Base-by-base conservation (phyloP, 2,113 vertebrate genomes). In the Nothocercus julius region DNA sequence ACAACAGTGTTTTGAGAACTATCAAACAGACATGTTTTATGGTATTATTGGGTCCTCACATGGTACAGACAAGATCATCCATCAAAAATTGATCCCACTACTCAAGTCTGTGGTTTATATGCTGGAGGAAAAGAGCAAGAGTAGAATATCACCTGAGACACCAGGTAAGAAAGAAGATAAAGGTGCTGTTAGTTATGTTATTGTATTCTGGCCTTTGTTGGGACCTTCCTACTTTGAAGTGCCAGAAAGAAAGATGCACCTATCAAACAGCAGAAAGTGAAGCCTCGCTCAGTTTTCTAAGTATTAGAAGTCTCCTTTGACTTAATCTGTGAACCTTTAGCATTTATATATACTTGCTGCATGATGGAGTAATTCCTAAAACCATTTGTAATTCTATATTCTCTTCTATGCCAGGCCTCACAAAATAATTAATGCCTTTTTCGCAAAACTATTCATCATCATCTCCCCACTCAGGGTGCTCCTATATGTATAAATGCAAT, bases 1-100 rank as follows among this genome's bases (percentile, higher is more conserved):
- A 12, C 87, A 85, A 2, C 97, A 96, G 63, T 98, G 98, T 93
- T 98, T 98, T 93, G 98, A 97, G 59, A 98, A 98, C 79, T 98
- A 98, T 14, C 96, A 98, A 13, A 82, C 97, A 81, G 56, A 81
- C 44, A 91, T 94, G 58, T 93, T 97, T 79, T 86, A 93, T 22
- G 88, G 89, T 38, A 82, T 47, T 24, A 78, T 66, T 3, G 87
- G 47, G 10, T 20, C 28, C 17, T 88, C 92, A 34, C 64, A 68
- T 3, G 84, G 95, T 25, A 61, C 92, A 1, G 34, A 45, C 47
- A 89, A 91, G 36, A 30, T 96, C 64, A 88, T 97, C 80, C 98
- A 98, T 47, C 97, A 97, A 17, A 97, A 97, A 36, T 93, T 98
- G 87, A 93, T 98, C 92, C 98, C 98, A 3, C 97, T 98, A 73